Conservation (phyloP, 2,113 vertebrate species). For the Hypanus sabinus region DNA sequence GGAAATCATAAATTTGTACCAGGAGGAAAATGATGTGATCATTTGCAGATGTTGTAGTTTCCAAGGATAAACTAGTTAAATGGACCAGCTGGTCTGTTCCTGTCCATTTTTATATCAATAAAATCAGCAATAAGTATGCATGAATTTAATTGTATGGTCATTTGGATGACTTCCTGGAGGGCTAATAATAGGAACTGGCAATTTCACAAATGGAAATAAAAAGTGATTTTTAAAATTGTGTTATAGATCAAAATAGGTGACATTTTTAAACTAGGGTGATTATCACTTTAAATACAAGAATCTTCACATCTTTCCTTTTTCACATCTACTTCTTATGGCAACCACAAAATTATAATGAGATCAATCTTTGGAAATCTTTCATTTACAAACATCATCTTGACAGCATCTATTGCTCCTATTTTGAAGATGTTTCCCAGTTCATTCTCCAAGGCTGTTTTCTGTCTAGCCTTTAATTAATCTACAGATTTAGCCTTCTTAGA, state of each 20-base stretch:
- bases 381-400: background rate
- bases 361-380: background rate
- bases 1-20: no score
- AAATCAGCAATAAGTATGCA: background rate
- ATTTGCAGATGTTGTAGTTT: no score
- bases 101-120: background rate
- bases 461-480: background rate
- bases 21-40: no score
- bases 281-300: background rate
- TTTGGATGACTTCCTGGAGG: background rate
- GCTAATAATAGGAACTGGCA: background rate
- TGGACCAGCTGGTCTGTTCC: background rate
- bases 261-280: background rate
- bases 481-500: background rate
- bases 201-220: background rate
- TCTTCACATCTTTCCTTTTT: background rate
- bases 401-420: background rate
- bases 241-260: background rate
- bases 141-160: background rate
- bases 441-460: background rate
- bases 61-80: background rate
- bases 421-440: background rate
- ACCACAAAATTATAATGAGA: background rate
- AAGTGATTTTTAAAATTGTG: background rate
- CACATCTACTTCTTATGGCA: background rate